phyloP scores from a whole-genome alignment of 2,113 vertebrate species.

The Candoia aspera region DNA sequence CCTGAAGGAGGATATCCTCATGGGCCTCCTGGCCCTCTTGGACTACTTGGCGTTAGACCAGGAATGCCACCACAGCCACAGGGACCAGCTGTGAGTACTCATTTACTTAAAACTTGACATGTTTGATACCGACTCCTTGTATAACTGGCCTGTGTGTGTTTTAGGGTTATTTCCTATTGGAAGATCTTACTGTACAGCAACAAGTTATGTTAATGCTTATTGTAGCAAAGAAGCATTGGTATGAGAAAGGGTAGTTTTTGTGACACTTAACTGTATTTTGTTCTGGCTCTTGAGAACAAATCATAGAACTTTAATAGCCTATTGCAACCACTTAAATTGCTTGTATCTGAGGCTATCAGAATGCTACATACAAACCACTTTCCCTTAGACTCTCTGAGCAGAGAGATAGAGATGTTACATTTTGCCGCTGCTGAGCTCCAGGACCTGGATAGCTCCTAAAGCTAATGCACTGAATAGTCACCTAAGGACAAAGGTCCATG shows the following conservation, averaged over 20 bases:
- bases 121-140: not conserved
- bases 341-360: not conserved
- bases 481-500: not conserved
- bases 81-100: slow-evolving; percentile 85
- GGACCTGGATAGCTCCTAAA: not conserved
- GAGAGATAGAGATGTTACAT: not conserved
- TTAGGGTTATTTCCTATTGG: slow-evolving; percentile 32
- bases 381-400: not conserved
- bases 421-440: not conserved
- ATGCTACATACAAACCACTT: not conserved
- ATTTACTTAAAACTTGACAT: not conserved
- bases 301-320: not conserved
- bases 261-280: not conserved
- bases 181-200: slow-evolving; percentile 8
- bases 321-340: not conserved
- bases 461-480: not conserved
- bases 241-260: not conserved
- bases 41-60: slow-evolving; percentile 91
- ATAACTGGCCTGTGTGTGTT: slow-evolving; percentile 17
- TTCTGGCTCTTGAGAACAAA: not conserved
- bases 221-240: not conserved
- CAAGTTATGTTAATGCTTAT: not conserved
- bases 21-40: slow-evolving; percentile 90
- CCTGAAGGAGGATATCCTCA: slow-evolving; percentile 91
- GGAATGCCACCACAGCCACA: slow-evolving; percentile 93